Conservation (phyloP, 2,888 invertebrate species). For the Brassicogethes aeneus region DNA sequence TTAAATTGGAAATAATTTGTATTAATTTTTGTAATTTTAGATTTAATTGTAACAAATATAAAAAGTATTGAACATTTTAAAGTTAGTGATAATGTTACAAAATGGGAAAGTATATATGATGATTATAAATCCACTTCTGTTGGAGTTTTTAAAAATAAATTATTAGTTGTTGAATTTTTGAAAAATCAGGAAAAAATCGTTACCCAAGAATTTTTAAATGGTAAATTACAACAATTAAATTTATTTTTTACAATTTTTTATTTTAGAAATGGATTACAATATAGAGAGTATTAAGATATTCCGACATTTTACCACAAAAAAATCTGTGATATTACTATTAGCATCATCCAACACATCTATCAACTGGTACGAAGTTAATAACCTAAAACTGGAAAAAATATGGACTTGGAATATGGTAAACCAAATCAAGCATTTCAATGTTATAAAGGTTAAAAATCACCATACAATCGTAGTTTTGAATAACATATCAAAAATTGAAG, state of each 20-base stretch:
- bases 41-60: constrained; percentile 21
- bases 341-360: constrained; percentile 3
- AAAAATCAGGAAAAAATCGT: too few species aligned
- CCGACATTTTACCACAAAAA: not conserved
- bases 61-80: constrained; percentile 17
- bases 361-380: not conserved
- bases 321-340: constrained; percentile 6
- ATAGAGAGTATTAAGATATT: not conserved
- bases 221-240: not conserved
- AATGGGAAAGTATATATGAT: constrained; percentile 23
- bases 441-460: constrained; percentile 23
- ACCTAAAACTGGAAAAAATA: constrained; percentile 6
- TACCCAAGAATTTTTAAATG: not conserved
- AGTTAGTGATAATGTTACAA: constrained; percentile 15
- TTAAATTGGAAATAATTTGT: not conserved
- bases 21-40: constrained; percentile 15
- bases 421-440: constrained; percentile 21
- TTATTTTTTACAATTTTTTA: not conserved
- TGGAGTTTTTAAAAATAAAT: constrained; percentile 18
- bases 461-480: constrained; percentile 26
- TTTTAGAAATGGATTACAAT: not conserved
- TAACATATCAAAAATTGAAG: constrained; percentile 22
- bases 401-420: constrained; percentile 17
- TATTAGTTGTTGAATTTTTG: constrained; percentile 7
- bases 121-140: constrained; percentile 18